Evolutionary conservation across 2,113 vertebrate genomes (phyloP).

Genomic region (Salvelinus sp.): DNA sequence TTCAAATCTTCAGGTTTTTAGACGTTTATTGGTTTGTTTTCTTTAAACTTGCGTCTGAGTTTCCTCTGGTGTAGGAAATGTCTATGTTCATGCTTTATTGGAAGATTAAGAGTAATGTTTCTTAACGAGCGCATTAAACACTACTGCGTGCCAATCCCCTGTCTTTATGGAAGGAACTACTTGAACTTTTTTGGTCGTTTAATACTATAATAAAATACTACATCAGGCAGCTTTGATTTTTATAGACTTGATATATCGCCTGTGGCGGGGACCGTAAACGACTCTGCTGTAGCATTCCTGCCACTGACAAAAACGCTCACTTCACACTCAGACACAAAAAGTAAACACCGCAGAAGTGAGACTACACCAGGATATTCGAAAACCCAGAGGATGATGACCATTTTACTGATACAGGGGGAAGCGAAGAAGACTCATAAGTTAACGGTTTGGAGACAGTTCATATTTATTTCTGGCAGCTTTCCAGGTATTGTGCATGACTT

Average conservation of each 20-base stretch:
- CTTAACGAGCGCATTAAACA: constrained; percentile 73
- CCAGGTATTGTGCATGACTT: constrained; percentile 15
- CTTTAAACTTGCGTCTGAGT: neutral
- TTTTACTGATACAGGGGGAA: neutral
- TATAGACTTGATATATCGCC: constrained; percentile 84
- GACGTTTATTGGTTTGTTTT: neutral
- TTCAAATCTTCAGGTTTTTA: neutral
- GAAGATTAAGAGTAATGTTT: constrained; percentile 71
- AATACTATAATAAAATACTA: constrained; percentile 82
- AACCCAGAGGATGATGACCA: neutral
- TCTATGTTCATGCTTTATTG: constrained; percentile 48
- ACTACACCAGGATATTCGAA: neutral
- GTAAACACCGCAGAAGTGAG: constrained; percentile 44
- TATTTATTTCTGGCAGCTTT: constrained; percentile 1
- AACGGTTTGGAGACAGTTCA: constrained; percentile 2
- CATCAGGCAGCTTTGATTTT: constrained; percentile 79
- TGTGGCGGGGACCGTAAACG: constrained; percentile 70
- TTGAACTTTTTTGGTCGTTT: constrained; percentile 73
- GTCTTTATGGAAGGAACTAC: constrained; percentile 73
- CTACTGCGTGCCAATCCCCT: constrained; percentile 55
- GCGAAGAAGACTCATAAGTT: neutral
- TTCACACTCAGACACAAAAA: constrained; percentile 37
- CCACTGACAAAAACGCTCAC: constrained; percentile 42
- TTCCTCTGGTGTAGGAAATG: neutral
- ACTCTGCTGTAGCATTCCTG: constrained; percentile 43